Evolutionary conservation across 1,140 invertebrate genomes (phyloP).

Genomic region (Drosophila virilis): DNA sequence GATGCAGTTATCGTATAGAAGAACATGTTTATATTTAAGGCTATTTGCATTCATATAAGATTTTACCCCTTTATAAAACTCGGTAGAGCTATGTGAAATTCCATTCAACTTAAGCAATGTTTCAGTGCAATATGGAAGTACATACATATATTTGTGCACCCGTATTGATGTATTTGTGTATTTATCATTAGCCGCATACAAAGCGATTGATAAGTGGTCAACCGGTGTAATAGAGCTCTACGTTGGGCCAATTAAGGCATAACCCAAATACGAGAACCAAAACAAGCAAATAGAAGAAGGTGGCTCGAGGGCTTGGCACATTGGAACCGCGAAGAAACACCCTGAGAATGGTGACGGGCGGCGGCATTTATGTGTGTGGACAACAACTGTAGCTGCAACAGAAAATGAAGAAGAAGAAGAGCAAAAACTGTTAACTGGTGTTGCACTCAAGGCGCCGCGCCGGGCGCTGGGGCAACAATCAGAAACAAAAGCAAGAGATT

Average conservation of each 20-base stretch:
- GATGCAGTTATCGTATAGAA: no score
- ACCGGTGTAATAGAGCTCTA: slow-evolving; percentile 9
- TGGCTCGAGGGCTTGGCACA: slow-evolving; percentile 10
- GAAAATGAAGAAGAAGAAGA: slow-evolving; percentile 8
- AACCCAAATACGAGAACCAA: slow-evolving; percentile 66
- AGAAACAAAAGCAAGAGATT: slow-evolving; percentile 59
- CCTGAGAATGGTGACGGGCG: slow-evolving; percentile 23
- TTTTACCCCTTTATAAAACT: no score
- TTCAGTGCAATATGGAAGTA: not conserved
- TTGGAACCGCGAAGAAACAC: slow-evolving; percentile 46
- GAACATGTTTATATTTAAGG: no score
- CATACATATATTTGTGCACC: slow-evolving; percentile 11
- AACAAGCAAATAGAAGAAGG: slow-evolving; percentile 22
- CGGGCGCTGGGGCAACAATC: not conserved
- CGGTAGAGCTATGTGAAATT: no score
- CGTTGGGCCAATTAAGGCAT: slow-evolving; percentile 73
- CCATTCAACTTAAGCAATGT: no score
- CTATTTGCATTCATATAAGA: no score
- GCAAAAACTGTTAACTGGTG: slow-evolving; percentile 6
- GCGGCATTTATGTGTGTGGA: slow-evolving; percentile 43
- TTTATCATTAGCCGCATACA: slow-evolving; percentile 62
- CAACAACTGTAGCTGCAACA: slow-evolving; percentile 14
- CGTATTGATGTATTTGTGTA: slow-evolving; percentile 44
- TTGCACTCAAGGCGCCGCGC: slow-evolving; percentile 29
- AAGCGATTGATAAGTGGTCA: slow-evolving; percentile 40